These are phyloP conservation scores for Drosophila littoralis DNA, from an alignment of 1,140 invertebrate genomes.

Conservation along the genomic window DNA sequence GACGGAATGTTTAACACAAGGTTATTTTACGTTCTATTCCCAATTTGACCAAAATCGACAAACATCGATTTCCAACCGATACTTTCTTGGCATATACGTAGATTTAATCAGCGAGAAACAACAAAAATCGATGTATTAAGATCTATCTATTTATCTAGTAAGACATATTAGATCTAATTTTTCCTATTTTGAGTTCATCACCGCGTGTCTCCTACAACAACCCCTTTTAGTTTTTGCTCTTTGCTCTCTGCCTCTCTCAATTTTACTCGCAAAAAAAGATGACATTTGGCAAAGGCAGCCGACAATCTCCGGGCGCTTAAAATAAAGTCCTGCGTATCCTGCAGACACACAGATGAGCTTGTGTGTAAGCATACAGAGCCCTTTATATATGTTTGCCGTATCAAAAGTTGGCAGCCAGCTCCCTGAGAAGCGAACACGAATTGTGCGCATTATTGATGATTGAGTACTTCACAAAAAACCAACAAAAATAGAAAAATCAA, in stretches of 20 bases:
- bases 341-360: neutral
- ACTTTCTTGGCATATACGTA: too few species aligned
- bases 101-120: too few species aligned
- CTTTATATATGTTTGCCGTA: neutral
- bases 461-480: slow-evolving; percentile 25
- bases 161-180: too few species aligned
- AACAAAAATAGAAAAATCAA: slow-evolving; percentile 35
- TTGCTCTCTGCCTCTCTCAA: neutral
- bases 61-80: too few species aligned
- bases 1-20: too few species aligned
- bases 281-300: slow-evolving; percentile 50
- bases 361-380: neutral
- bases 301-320: slow-evolving; percentile 33
- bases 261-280: slow-evolving; percentile 15
- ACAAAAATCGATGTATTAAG: too few species aligned
- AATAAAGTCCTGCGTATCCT: slow-evolving; percentile 29
- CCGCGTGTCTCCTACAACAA: neutral
- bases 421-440: slow-evolving; percentile 18
- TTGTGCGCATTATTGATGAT: slow-evolving; percentile 68
- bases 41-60: too few species aligned
- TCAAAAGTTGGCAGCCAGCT: slow-evolving; percentile 10
- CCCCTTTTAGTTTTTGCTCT: slow-evolving; percentile 15
- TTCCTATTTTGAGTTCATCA: too few species aligned
- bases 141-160: too few species aligned
- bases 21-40: too few species aligned